Evolutionary conservation across 2,888 invertebrate genomes (phyloP).

Genomic region (Cheilosia urbana): DNA sequence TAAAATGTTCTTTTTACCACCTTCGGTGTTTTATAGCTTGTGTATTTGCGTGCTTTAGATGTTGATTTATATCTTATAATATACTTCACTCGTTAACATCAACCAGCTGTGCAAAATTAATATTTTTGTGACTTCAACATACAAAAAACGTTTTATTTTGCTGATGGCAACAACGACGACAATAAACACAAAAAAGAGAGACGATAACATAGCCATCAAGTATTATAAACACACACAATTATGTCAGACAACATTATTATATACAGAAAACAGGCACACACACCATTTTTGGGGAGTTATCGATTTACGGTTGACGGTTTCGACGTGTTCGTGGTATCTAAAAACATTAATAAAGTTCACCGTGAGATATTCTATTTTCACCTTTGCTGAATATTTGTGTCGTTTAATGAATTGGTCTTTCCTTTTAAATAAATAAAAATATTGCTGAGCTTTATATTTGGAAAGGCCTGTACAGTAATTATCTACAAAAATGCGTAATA

Average conservation of each 20-base stretch:
- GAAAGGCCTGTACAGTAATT: background rate
- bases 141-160: slow-evolving; percentile 1
- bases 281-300: slow-evolving; percentile 47
- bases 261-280: slow-evolving; percentile 40
- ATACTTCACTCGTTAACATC: slow-evolving; percentile 36
- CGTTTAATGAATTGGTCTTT: slow-evolving; percentile 66
- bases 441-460: slow-evolving; percentile 6
- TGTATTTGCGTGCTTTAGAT: slow-evolving; percentile 26
- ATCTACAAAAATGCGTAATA: background rate
- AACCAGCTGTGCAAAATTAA: slow-evolving; percentile 51
- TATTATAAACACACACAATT: background rate
- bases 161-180: background rate
- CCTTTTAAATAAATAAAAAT: slow-evolving; percentile 65
- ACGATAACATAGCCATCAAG: slow-evolving; percentile 8
- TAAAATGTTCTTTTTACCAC: slow-evolving; percentile 7
- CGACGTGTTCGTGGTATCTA: slow-evolving; percentile 62
- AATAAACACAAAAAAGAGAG: slow-evolving; percentile 8
- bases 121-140: slow-evolving; percentile 29
- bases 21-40: slow-evolving; percentile 27
- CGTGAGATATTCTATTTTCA: slow-evolving; percentile 64
- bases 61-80: slow-evolving; percentile 31
- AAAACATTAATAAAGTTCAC: slow-evolving; percentile 71
- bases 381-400: slow-evolving; percentile 68
- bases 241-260: slow-evolving; percentile 8
- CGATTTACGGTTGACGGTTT: slow-evolving; percentile 18